phyloP scores from a whole-genome alignment of 2,113 vertebrate genomes.

The Mobula birostris region DNA sequence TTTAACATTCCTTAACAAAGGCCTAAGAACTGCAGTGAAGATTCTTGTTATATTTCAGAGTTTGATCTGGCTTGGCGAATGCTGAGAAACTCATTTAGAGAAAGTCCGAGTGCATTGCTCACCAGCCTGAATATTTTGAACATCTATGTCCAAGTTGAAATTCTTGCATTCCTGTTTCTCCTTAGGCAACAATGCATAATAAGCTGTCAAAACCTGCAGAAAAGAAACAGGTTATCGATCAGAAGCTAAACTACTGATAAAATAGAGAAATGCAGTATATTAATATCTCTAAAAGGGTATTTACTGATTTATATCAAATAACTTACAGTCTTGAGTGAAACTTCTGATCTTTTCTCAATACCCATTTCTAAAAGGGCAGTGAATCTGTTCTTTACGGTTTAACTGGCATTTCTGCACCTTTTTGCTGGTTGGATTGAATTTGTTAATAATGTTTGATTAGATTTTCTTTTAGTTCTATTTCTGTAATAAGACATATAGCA shows the following conservation, averaged over 20 bases:
- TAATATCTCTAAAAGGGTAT: too few relatives aligned
- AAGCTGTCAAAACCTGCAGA: constrained; percentile 61
- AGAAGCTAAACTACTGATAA: neutral
- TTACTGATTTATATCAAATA: too few relatives aligned
- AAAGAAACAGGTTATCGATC: neutral
- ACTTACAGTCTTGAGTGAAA: too few relatives aligned
- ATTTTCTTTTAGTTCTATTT: too few relatives aligned
- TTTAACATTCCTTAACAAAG: neutral
- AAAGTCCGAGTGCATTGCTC: neutral
- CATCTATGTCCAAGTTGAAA: constrained; percentile 57
- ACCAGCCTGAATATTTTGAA: constrained; percentile 42
- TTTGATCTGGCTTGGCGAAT: neutral
- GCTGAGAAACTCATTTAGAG: neutral
- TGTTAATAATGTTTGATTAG: too few relatives aligned
- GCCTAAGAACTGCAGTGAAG: neutral
- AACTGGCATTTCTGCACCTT: neutral
- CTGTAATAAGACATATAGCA: too few relatives aligned
- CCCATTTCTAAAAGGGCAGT: neutral
- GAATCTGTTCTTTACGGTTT: neutral
- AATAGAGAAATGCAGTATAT: too few relatives aligned
- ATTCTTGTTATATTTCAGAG: neutral
- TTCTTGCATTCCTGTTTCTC: constrained; percentile 56
- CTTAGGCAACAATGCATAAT: constrained; percentile 59
- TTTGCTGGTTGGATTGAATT: too few relatives aligned
- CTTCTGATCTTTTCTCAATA: too few relatives aligned